These are phyloP conservation scores for Eupithecia inturbata DNA, from an alignment of 2,888 invertebrate species.

Conservation along the genomic window DNA sequence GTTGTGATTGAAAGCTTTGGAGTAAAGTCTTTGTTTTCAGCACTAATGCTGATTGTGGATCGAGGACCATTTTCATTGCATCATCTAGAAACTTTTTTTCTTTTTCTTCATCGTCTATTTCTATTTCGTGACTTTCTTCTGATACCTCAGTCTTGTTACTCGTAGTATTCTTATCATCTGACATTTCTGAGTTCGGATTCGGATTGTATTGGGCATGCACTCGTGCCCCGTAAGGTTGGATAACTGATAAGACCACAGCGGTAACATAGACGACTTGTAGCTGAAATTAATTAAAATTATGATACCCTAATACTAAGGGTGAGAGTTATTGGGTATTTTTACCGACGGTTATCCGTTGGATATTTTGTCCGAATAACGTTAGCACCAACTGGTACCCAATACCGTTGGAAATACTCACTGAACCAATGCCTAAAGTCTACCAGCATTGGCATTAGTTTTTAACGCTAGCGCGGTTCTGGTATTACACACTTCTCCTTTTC, in stretches of 20 bases:
- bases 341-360: too few species aligned
- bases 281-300: constrained; percentile 20
- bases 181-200: constrained; percentile 75
- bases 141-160: constrained; percentile 70
- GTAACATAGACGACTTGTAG: constrained; percentile 48
- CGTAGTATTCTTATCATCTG: constrained; percentile 66
- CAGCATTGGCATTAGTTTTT: too few species aligned
- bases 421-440: too few species aligned
- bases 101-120: constrained; percentile 68
- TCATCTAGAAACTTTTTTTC: constrained; percentile 74
- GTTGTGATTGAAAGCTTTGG: constrained; percentile 64
- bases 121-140: constrained; percentile 74
- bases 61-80: constrained; percentile 72
- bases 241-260: constrained; percentile 50
- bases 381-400: too few species aligned
- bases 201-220: constrained; percentile 51
- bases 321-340: too few species aligned
- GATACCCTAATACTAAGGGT: neutral
- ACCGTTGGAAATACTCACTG: too few species aligned
- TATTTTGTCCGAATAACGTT: too few species aligned
- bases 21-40: constrained; percentile 59
- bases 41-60: constrained; percentile 63
- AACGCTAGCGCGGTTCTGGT: too few species aligned
- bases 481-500: too few species aligned
- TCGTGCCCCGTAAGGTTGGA: constrained; percentile 22